Conservation (phyloP, 2,797 vertebrate species). For the Naso thynnoides region DNA sequence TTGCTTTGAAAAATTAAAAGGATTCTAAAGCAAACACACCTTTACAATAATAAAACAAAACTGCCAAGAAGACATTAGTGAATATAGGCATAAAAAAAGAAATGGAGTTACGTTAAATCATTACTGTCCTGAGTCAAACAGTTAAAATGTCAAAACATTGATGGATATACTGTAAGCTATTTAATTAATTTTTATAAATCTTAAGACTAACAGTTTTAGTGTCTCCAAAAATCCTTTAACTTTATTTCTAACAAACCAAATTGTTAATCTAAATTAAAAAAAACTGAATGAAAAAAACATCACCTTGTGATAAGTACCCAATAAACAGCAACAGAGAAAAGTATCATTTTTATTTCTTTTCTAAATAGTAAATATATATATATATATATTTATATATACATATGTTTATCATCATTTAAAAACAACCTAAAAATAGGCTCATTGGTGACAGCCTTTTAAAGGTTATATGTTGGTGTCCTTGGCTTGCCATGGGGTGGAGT, state of each 20-base stretch:
- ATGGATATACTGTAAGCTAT: neutral
- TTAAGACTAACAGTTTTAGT: neutral
- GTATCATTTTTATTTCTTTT: neutral
- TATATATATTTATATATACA: too few species aligned
- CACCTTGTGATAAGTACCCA: neutral
- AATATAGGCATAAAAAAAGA: neutral
- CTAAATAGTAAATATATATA: slow-evolving; percentile 52
- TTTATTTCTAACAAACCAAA: neutral
- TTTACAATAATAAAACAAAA: neutral
- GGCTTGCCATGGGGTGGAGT: slow-evolving; percentile 63
- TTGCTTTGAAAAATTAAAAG: neutral
- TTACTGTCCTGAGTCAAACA: neutral
- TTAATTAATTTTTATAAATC: neutral
- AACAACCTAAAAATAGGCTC: slow-evolving; percentile 82
- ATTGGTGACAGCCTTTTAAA: slow-evolving; percentile 79
- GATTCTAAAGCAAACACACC: neutral
- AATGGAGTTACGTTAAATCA: neutral
- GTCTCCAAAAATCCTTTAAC: neutral
- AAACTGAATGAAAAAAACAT: neutral
- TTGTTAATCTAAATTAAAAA: neutral
- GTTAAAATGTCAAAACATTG: neutral
- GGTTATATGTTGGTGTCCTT: slow-evolving; percentile 63
- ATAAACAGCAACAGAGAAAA: neutral
- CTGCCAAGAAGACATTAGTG: neutral
- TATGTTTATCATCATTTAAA: slow-evolving; percentile 33